Evolutionary conservation across 2,888 invertebrate genomes (phyloP), one percentile per base, ranked within the genome.

Genomic region (Ptilodon capucinus): DNA sequence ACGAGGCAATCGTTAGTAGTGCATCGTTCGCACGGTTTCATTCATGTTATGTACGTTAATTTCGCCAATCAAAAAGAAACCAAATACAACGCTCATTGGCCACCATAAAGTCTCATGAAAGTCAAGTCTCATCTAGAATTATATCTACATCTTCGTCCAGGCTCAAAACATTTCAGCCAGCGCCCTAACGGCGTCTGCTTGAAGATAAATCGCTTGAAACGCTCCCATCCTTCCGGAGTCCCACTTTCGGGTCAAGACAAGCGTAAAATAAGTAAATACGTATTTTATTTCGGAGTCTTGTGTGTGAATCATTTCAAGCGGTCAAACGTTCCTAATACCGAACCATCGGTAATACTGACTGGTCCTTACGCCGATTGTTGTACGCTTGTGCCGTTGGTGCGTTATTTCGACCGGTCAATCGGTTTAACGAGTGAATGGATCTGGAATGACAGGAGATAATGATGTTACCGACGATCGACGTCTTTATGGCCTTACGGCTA

Each of bases 241-340:
- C 61, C 61, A 73, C 75, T 74, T 74, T 77, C 72, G 60, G 71
- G 71, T 74, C 66, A 73, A 74, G 66, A 63, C 64, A 56, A 63
- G 73, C 79, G 77, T 80, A 73, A 79, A 79, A 79, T 75, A 74
- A 70, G 70, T 69, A 71, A 79, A 79, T 75, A 74, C 70, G 70
- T 69, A 71, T 72, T 78, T 80, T 79, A 81, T 81, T 77, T 76
- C 71, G 69, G 56, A 50, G 9, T 21, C 17, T 39, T 13, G 21
- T n/a, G 21, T 19, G 21, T n/a, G 21, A 39, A 21, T 39, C 21
- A 39, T 21, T 39, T 8, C 21, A 21, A 39, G 13, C 9, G 23
- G 13, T 39, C 14, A n/a, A 39, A 18, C 18, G 36, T 17, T 18
- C 13, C 36, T 36, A 34, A 13, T 34, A 28, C 35, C 35, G 35